A percentile compares a stretch with the other conserved stretches of the same genome.
phyloP scores from a whole-genome alignment of 2,888 invertebrate genomes.

The Melanostoma mellinum region DNA sequence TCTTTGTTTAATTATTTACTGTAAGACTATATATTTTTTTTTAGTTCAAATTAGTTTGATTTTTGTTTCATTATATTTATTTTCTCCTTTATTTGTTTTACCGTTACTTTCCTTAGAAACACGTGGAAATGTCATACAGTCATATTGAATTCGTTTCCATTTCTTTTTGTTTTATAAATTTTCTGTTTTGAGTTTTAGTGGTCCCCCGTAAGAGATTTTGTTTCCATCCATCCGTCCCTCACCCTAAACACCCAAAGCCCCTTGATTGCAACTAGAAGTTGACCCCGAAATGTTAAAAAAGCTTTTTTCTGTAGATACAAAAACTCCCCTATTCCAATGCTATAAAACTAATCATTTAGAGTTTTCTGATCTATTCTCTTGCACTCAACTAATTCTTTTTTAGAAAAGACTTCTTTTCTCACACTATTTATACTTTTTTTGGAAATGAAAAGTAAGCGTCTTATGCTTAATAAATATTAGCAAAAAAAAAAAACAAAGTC shows the following conservation, averaged over 20 bases:
- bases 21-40: constrained; percentile 32
- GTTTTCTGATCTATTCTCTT: constrained; percentile 53
- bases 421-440: constrained; percentile 32
- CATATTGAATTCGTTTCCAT: constrained; percentile 40
- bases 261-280: constrained; percentile 63
- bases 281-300: constrained; percentile 57
- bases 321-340: constrained; percentile 40
- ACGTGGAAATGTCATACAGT: constrained; percentile 48
- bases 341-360: constrained; percentile 51
- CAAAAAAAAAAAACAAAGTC: constrained; percentile 32
- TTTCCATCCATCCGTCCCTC: constrained; percentile 13
- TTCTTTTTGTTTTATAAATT: constrained; percentile 19
- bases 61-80: constrained; percentile 43
- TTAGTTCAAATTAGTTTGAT: constrained; percentile 14
- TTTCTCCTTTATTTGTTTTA: constrained; percentile 7
- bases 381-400: constrained; percentile 52
- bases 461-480: constrained; percentile 30
- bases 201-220: constrained; percentile 44
- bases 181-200: constrained; percentile 44
- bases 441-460: constrained; percentile 41
- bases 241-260: not conserved
- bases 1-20: constrained; percentile 51
- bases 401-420: constrained; percentile 49
- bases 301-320: constrained; percentile 64
- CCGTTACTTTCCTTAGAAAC: constrained; percentile 8